These are phyloP conservation scores for Odontomachus brunneus DNA, from an alignment of 1,140 invertebrate species.

Conservation along the genomic window DNA sequence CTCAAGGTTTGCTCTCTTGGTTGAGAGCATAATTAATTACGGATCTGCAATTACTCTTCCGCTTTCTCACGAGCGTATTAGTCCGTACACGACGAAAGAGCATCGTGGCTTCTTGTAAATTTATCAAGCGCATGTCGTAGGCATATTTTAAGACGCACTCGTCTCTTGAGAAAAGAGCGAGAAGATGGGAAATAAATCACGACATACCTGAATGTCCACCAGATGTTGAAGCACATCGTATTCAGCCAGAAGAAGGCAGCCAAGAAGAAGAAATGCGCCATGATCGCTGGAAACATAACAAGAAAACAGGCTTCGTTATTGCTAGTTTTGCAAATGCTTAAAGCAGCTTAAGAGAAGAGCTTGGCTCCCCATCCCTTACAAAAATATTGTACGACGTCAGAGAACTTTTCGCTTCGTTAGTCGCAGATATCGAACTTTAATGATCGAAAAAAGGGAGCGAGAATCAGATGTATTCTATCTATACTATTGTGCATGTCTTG, in stretches of 20 bases:
- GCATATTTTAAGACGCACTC: background rate
- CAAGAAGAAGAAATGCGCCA: conserved; percentile 97
- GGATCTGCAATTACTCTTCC: no score
- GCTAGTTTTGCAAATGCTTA: conserved; percentile 15
- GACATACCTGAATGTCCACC: conserved; percentile 94
- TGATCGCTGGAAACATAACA: conserved; percentile 90
- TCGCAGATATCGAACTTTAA: background rate
- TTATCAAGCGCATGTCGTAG: no score
- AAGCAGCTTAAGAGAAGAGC: background rate
- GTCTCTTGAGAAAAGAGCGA: conserved; percentile 10
- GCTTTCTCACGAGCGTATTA: no score
- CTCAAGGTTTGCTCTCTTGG: no score
- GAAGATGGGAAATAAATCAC: conserved; percentile 53
- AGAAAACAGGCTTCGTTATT: conserved; percentile 56
- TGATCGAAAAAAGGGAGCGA: background rate
- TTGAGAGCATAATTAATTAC: no score
- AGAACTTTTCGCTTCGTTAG: no score
- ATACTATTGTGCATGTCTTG: no score
- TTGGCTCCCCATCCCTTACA: conserved; percentile 1
- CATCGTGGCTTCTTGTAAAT: no score
- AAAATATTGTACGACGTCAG: background rate
- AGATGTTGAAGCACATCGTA: conserved; percentile 98
- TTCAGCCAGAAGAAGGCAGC: conserved; percentile 98
- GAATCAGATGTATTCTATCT: background rate
- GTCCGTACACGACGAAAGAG: no score